A percentile compares a stretch with the other conserved stretches of the same genome.
Conservation (phyloP, 1,140 invertebrate genomes). For the Bilobella aurantiaca region DNA sequence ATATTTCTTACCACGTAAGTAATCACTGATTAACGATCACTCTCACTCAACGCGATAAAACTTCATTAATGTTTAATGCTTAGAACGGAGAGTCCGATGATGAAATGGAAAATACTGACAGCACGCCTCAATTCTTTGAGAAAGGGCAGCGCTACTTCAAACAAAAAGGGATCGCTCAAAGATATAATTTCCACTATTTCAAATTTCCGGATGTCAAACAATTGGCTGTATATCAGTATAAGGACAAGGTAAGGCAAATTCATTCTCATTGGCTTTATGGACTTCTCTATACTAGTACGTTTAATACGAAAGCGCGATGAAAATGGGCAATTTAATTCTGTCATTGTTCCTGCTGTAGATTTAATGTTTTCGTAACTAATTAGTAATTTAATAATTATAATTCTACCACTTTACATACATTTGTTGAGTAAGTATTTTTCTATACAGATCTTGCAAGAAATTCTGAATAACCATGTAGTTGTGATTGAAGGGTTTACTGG, state of each 20-base stretch:
- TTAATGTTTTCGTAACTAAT: neutral
- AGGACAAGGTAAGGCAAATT: too few species aligned
- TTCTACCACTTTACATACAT: too few species aligned
- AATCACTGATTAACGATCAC: neutral
- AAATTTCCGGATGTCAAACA: constrained; percentile 6
- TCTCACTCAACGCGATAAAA: too few species aligned
- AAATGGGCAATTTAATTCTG: too few species aligned
- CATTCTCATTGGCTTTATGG: too few species aligned
- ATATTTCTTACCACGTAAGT: neutral
- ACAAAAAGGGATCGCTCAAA: constrained; percentile 10
- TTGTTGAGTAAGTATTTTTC: constrained; percentile 12
- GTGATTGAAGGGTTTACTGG: constrained; percentile 85
- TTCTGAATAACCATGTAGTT: constrained; percentile 56
- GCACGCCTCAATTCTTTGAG: neutral
- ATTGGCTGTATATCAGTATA: constrained; percentile 10
- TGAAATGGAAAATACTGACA: neutral
- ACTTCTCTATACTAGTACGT: too few species aligned
- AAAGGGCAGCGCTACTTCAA: neutral
- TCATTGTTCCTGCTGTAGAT: constrained; percentile 4
- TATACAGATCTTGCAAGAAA: constrained; percentile 49
- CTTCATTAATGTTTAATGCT: too few species aligned
- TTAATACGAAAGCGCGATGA: too few species aligned
- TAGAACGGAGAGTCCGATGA: neutral
- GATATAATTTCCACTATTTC: constrained; percentile 17
- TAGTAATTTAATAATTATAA: too few species aligned